Evolutionary conservation across 2,888 invertebrate species (phyloP).

Genomic region (Onchidella celtica): DNA sequence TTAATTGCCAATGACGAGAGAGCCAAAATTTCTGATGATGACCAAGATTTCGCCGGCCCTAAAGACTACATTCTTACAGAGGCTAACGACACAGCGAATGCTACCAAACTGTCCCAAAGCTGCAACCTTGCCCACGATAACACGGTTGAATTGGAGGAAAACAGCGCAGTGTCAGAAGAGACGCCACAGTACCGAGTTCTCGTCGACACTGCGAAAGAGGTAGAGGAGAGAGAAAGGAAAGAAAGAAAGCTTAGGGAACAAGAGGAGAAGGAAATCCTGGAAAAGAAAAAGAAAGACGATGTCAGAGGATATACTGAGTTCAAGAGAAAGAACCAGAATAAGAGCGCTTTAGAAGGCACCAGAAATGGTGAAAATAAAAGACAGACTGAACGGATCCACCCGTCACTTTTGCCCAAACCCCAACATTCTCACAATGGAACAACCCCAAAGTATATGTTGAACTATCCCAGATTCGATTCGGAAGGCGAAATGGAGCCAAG

Average conservation of each 20-base stretch:
- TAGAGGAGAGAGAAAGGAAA: neutral
- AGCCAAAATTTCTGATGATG: neutral
- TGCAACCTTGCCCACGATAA: neutral
- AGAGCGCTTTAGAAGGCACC: neutral
- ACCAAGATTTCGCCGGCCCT: neutral
- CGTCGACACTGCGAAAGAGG: neutral
- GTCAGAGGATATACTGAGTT: neutral
- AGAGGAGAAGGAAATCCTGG: neutral
- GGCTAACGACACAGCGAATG: neutral
- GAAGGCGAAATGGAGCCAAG: neutral
- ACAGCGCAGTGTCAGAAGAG: neutral
- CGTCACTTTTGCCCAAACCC: neutral
- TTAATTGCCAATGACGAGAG: neutral
- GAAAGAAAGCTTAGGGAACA: neutral
- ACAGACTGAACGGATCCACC: too few relatives aligned
- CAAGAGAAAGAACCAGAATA: neutral
- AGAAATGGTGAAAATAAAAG: neutral
- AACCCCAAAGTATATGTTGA: neutral
- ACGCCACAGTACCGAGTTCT: neutral
- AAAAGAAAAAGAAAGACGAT: neutral
- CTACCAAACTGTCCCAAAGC: too few relatives aligned
- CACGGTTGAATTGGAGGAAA: constrained; percentile 5
- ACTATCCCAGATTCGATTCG: neutral
- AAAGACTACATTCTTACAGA: neutral
- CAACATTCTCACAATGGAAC: neutral